A percentile compares a stretch with the other conserved stretches of the same genome.
Evolutionary conservation across 23 tunicate species (phyloP).

Genomic region (Trididemnum clinides): DNA sequence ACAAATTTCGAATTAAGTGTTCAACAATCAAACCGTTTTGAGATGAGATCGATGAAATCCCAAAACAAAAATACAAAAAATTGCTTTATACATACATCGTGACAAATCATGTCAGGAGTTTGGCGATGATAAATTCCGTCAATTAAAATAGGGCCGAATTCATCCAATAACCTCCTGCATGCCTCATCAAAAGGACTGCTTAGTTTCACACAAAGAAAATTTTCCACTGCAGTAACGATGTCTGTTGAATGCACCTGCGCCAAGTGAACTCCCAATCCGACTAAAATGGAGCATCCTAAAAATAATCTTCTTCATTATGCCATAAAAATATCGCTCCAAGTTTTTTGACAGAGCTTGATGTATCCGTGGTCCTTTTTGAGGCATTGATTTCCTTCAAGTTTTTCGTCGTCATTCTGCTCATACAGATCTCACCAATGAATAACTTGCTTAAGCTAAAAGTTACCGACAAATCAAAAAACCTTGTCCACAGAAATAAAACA

Average conservation of each 20-base stretch:
- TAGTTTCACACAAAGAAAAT: conserved; percentile 44
- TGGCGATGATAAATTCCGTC: conserved; percentile 59
- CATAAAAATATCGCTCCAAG: not conserved
- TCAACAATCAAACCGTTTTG: no score
- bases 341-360: no score
- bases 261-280: conserved; percentile 67
- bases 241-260: conserved; percentile 77
- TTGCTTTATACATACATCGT: conserved; percentile 60
- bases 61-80: no score
- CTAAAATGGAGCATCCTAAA: conserved; percentile 58
- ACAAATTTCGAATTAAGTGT: no score
- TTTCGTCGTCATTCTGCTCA: no score
- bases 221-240: conserved; percentile 67
- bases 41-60: no score
- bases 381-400: no score
- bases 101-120: conserved; percentile 78
- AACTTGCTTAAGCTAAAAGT: no score
- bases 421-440: no score
- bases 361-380: no score
- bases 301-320: not conserved
- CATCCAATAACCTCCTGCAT: conserved; percentile 43
- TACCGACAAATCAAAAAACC: no score
- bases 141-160: conserved; percentile 60
- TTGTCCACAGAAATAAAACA: no score
- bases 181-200: conserved; percentile 49